phyloP scores from a whole-genome alignment of 2,888 invertebrate genomes.

The Phaonia tiefii region DNA sequence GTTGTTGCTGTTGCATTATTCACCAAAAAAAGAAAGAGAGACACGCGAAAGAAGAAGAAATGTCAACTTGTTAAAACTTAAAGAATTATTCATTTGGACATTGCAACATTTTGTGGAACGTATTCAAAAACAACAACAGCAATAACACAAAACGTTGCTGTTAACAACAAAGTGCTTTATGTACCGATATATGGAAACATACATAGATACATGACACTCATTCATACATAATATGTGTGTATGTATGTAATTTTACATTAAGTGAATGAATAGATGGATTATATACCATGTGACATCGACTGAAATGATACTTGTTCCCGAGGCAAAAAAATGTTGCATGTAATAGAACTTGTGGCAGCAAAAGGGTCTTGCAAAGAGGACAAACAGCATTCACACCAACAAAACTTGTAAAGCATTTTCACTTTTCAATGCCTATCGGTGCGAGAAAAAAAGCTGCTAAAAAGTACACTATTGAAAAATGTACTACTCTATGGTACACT shows the following conservation, averaged over 20 bases:
- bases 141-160: constrained; percentile 42
- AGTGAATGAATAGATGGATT: constrained; percentile 6
- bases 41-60: constrained; percentile 26
- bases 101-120: constrained; percentile 41
- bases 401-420: no score
- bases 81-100: constrained; percentile 67
- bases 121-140: background rate
- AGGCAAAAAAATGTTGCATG: constrained; percentile 18
- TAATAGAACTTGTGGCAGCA: background rate
- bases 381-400: no score
- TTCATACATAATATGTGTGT: no score
- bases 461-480: no score
- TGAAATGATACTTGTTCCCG: no score
- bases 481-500: no score
- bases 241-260: no score
- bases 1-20: constrained; percentile 23
- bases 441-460: no score
- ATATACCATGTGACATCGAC: background rate
- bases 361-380: background rate
- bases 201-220: background rate
- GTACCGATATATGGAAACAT: background rate
- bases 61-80: constrained; percentile 68
- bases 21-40: background rate
- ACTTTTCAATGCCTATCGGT: no score
- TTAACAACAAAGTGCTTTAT: constrained; percentile 46